Percentiles rank a stretch among this genome's conserved stretches.
These are phyloP conservation scores for Crepidodera aurea DNA, from an alignment of 2,888 invertebrate genomes.

Conservation along the genomic window DNA sequence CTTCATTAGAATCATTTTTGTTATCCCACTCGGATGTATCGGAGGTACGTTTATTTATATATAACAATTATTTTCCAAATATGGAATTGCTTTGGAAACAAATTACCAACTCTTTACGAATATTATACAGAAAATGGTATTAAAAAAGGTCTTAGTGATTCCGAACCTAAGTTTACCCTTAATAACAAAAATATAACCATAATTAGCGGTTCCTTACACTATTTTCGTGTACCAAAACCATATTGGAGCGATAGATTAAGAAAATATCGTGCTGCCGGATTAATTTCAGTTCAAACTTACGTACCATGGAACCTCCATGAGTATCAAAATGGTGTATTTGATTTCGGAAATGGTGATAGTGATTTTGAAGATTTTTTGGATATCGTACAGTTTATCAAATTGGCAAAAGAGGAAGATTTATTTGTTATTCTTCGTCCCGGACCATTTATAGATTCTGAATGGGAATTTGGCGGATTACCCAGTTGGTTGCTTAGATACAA, in stretches of 20 bases:
- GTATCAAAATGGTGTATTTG: constrained; percentile 56
- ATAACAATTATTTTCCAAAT: background rate
- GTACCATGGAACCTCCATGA: constrained; percentile 92
- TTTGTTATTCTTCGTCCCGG: constrained; percentile 84
- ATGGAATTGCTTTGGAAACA: background rate
- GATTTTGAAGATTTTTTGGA: constrained; percentile 65
- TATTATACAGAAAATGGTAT: constrained; percentile 58
- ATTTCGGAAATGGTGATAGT: constrained; percentile 65
- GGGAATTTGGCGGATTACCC: constrained; percentile 68
- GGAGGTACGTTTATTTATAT: no score
- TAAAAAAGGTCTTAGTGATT: constrained; percentile 44
- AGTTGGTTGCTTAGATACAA: constrained; percentile 48
- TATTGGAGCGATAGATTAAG: constrained; percentile 83
- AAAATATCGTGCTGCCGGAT: constrained; percentile 81
- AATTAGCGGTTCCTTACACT: constrained; percentile 74
- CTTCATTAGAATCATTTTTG: no score
- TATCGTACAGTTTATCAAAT: constrained; percentile 71
- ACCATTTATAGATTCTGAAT: constrained; percentile 92
- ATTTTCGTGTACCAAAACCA: constrained; percentile 79
- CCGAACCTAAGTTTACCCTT: constrained; percentile 53
- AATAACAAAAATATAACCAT: constrained; percentile 59
- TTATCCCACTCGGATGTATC: background rate
- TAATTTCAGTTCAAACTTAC: constrained; percentile 85
- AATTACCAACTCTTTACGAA: constrained; percentile 50
- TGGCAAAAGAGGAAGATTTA: constrained; percentile 80